Conservation (phyloP, 2,113 vertebrate genomes). For the Oceanites oceanicus region DNA sequence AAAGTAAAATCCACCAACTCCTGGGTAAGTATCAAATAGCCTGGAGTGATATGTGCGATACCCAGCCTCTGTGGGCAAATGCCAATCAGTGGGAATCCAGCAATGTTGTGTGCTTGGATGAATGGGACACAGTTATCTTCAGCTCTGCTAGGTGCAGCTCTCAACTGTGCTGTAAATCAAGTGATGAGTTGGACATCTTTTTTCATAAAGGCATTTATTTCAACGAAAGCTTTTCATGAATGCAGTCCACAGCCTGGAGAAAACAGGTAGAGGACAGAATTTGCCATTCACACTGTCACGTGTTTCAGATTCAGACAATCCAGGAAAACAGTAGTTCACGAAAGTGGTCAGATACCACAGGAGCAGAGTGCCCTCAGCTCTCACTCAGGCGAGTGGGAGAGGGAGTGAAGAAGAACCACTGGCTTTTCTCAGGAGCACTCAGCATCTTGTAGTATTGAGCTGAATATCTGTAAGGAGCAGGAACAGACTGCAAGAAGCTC, state of each 20-base stretch:
- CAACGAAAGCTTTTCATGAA: neutral
- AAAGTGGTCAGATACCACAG: neutral
- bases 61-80: neutral
- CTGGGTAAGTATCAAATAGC: neutral
- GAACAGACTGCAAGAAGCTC: slow-evolving; percentile 3
- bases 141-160: neutral
- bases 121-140: neutral
- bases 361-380: neutral
- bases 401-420: neutral
- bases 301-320: slow-evolving; percentile 9
- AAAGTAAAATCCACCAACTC: neutral
- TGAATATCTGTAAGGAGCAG: neutral
- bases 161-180: neutral
- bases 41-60: neutral
- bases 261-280: neutral
- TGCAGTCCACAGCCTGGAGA: neutral
- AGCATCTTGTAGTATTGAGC: slow-evolving; percentile 14
- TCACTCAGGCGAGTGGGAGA: neutral
- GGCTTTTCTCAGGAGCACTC: slow-evolving; percentile 17
- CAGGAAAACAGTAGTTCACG: slow-evolving; percentile 16
- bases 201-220: neutral
- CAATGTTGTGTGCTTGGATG: neutral
- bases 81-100: neutral
- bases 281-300: neutral
- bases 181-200: neutral